A percentile compares a stretch with the other conserved stretches of the same genome.
These are phyloP conservation scores for Eumaeus atala DNA, from an alignment of 1,140 invertebrate genomes.

Conservation along the genomic window DNA sequence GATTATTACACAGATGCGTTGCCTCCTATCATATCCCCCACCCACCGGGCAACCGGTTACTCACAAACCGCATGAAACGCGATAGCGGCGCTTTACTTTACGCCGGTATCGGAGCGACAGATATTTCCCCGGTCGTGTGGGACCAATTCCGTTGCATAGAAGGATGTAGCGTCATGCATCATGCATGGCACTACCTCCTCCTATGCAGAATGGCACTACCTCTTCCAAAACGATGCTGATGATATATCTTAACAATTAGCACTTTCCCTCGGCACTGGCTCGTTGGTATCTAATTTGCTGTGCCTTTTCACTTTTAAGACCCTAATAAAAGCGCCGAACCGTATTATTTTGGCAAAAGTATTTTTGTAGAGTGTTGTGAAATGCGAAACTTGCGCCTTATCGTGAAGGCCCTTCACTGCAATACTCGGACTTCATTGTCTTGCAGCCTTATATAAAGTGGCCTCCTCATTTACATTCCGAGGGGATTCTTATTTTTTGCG, in stretches of 20 bases:
- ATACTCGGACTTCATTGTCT: slow-evolving; percentile 23
- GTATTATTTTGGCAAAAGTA: slow-evolving; percentile 10
- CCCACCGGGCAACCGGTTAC: no score
- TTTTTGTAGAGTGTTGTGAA: slow-evolving; percentile 19
- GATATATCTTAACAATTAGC: background rate
- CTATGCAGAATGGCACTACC: no score
- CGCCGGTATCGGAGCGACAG: no score
- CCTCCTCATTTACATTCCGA: slow-evolving; percentile 22
- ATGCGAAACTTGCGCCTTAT: slow-evolving; percentile 21
- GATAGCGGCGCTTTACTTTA: no score
- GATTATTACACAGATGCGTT: no score
- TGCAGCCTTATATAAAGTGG: slow-evolving; percentile 20
- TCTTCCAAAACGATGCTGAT: no score
- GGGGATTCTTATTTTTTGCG: slow-evolving; percentile 7
- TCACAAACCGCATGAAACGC: no score
- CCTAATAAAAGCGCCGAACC: slow-evolving; percentile 14
- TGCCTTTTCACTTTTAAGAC: slow-evolving; percentile 20
- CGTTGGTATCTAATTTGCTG: background rate
- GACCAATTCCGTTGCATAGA: no score
- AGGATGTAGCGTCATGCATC: no score
- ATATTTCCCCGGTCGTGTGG: no score
- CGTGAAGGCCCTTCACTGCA: slow-evolving; percentile 19
- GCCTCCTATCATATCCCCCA: no score
- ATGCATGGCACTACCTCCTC: no score
- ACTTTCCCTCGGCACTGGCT: background rate